phyloP scores from a whole-genome alignment of 23 tunicate genomes.

The Styela plicata region DNA sequence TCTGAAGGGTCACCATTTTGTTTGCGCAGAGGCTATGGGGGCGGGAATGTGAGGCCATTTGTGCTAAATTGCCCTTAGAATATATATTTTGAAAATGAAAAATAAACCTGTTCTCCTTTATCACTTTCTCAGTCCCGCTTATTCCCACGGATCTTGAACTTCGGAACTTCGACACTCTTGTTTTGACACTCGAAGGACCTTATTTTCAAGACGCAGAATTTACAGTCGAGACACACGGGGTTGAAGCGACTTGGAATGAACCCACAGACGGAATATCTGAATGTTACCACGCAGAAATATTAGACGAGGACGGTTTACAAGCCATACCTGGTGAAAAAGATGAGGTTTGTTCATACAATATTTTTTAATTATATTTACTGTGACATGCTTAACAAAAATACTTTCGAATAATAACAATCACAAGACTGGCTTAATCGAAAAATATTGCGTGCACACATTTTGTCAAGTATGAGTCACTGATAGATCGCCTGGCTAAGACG shows the following conservation, averaged over 20 bases:
- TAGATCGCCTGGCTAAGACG: background rate
- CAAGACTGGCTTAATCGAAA: too few species aligned
- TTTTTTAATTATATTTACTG: background rate
- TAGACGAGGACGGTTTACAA: slow-evolving; percentile 35
- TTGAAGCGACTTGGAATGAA: slow-evolving; percentile 68
- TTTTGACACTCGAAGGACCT: slow-evolving; percentile 35
- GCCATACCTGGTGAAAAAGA: slow-evolving; percentile 40
- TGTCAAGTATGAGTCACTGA: too few species aligned
- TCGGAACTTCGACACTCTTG: slow-evolving; percentile 34
- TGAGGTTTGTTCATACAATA: slow-evolving; percentile 48
- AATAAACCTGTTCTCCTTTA: too few species aligned
- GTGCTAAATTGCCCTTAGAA: too few species aligned
- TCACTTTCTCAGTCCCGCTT: slow-evolving; percentile 55
- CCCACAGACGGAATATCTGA: slow-evolving; percentile 61
- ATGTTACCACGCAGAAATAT: slow-evolving; percentile 47
- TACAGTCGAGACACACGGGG: slow-evolving; percentile 45
- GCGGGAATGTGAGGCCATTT: too few species aligned
- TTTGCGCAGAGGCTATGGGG: too few species aligned
- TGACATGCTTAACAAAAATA: background rate
- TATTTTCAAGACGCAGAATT: slow-evolving; percentile 35
- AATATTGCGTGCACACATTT: too few species aligned
- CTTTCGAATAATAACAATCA: background rate
- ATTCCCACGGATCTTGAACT: slow-evolving; percentile 49
- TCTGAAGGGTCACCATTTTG: too few species aligned
- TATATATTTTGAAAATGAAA: too few species aligned